A percentile compares a stretch with the other conserved stretches of the same genome.
Conservation (phyloP, 2,113 vertebrate species). For the Aleadryas rufinucha region DNA sequence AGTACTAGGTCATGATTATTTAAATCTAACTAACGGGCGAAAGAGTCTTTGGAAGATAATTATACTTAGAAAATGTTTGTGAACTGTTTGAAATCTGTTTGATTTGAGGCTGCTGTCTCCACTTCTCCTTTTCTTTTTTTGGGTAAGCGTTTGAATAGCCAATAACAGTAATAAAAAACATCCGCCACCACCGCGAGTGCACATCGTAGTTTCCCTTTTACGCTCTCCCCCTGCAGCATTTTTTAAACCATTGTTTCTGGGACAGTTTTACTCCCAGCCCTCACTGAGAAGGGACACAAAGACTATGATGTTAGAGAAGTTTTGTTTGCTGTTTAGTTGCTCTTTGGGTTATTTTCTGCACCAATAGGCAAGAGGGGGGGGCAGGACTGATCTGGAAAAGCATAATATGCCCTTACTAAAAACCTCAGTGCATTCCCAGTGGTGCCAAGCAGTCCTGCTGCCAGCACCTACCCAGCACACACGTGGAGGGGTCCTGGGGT, state of each 20-base stretch:
- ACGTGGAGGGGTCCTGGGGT: background rate
- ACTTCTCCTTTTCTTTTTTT: background rate
- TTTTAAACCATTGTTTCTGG: background rate
- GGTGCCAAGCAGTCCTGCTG: background rate
- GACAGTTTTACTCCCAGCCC: background rate
- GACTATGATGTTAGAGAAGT: background rate
- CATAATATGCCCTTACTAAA: fast-evolving
- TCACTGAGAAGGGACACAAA: background rate
- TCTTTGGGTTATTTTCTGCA: background rate
- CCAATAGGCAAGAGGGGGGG: background rate
- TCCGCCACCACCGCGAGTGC: fast-evolving
- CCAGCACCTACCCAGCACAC: background rate
- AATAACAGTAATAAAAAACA: background rate
- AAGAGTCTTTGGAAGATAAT: constrained; percentile 1
- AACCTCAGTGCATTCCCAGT: background rate
- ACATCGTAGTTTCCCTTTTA: background rate
- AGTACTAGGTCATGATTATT: background rate
- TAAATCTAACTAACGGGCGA: background rate
- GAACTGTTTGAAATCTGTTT: constrained; percentile 9
- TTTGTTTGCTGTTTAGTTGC: background rate
- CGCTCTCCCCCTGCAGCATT: background rate
- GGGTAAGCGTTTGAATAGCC: background rate
- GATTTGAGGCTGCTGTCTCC: background rate
- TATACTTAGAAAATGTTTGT: background rate
- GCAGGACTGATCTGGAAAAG: background rate